Base-by-base conservation (phyloP, 2,888 invertebrate genomes). In the Leucania comma region DNA sequence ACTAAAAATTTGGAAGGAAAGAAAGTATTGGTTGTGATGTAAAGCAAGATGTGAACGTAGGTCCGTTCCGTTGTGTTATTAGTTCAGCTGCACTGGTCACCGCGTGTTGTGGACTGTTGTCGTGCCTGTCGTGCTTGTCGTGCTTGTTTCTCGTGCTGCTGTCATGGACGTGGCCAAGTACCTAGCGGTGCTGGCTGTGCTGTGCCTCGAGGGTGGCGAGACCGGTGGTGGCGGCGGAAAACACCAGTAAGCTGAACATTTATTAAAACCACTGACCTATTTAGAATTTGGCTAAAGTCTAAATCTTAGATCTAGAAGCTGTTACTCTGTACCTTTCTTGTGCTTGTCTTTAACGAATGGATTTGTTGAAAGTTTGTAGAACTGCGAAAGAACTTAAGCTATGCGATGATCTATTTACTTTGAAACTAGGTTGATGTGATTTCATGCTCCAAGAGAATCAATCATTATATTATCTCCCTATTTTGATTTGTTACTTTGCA, bases 211-310 rank as follows among this genome's bases (percentile, higher is more conserved):
- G 50, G 87, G 89, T 48, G 92, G 94, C 26, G 94, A 93, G 70
- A 88, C 94, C 0, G 95, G 95, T 0, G 95, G 95, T 32, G 95
- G 95, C 64, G 95, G 94, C 26, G 93, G 89, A 48, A 93, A 93
- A 82, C 95, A 95, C 81, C 94, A 95, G 95, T 95, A 92, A 93
- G 95, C 77, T 70, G 10, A 24, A 54, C 17, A 38, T 26, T 20
- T 64, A 54, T 54, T 48, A 20, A 53, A 46, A 17, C 57, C 50
- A 29, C 42, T 58, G 24, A 38, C 26, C n/a, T 29, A 51, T 54
- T 72, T 22, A 56, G 29, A 42, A 12, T 22, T 60, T 22, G 38
- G 24, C 46, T 70, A 3, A 12, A 26, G 46, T 32, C 3, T 63
- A 6, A n/a, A 24, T n/a, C 17, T 53, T n/a, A n/a, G 12, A 32